Base-by-base conservation (phyloP, 2,113 vertebrate genomes). In the Brienomyrus brachyistius region DNA sequence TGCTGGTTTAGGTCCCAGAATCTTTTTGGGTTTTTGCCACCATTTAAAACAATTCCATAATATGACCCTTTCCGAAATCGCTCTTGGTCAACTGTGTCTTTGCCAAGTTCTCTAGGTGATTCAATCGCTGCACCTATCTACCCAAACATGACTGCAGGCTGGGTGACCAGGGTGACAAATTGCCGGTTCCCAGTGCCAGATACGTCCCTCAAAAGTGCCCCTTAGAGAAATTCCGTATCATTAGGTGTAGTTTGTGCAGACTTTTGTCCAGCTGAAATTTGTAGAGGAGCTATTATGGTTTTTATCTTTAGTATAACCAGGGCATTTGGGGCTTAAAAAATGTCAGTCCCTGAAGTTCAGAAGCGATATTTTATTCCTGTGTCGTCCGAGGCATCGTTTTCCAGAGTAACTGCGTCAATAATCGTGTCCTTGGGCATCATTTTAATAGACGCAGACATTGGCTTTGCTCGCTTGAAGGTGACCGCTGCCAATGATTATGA, bases 151-250 rank as follows among this genome's bases (percentile, higher is more conserved):
- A 86, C 45, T 48, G 15, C 10, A n/a, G 83, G 23, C 83, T 17
- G 45, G 21, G 21, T 86, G 83, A 51, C 10, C 48, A 51, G 48
- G 45, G 45, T 48, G 45, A 48, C 45, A 86, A 48, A 86, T 86
- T 51, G 48, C 45, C 11, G 11, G 9, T 19, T 86, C 11, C 83
- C 48, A 27, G 48, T 86, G 47, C 83, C 83, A 48, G 48, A 6
- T 86, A 23, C 47, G 5, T 85, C 45, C 83, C 8, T 50, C 83
- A 48, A 27, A 86, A 86, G 48, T 50, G 83, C 47, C n/a, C 45
- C 48, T 86, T 15, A 86, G 83, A 86, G 83, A 86, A 86, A 86
- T 50, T 86, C 23, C 10, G 83, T 86, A 51, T 86, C 83, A 86
- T 86, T 86, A 50, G 48, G 23, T 86, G 83, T 31, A 86, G 83